Evolutionary conservation across 1,140 invertebrate species (phyloP).

Genomic region (Melitaea cinxia): DNA sequence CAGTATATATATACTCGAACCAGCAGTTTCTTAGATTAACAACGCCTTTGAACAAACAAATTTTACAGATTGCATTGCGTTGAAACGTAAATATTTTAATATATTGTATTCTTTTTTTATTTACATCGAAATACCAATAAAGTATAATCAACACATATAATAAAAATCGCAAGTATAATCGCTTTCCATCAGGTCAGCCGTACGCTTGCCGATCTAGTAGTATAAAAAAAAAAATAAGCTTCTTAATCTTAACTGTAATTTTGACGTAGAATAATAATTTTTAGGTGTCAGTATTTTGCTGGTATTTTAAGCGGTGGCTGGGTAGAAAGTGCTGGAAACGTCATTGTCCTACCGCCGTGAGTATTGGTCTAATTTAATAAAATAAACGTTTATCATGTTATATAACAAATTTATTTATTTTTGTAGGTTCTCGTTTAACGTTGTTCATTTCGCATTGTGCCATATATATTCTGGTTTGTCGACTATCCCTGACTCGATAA

Average conservation of each 20-base stretch:
- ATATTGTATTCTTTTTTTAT: no score
- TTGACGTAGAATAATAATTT: constrained; percentile 8
- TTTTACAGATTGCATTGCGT: no score
- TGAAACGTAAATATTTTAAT: no score
- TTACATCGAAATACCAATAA: no score
- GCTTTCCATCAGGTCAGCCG: no score
- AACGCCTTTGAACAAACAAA: no score
- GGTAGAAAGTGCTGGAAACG: constrained; percentile 88
- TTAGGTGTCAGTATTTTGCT: constrained; percentile 93
- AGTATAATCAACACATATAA: no score
- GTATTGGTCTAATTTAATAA: constrained; percentile 34
- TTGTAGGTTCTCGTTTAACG: constrained; percentile 89
- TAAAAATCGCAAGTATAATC: no score
- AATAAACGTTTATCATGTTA: not conserved
- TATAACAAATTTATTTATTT: constrained; percentile 21
- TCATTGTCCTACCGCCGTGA: constrained; percentile 92
- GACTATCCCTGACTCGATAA: constrained; percentile 91
- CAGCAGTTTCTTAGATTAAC: no score
- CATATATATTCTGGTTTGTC: constrained; percentile 96
- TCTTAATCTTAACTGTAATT: not conserved
- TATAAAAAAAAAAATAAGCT: not conserved
- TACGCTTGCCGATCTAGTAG: no score
- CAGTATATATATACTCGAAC: no score
- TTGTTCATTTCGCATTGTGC: constrained; percentile 93
- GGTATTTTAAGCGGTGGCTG: constrained; percentile 93